A percentile compares a stretch with the other conserved stretches of the same genome.
These are phyloP conservation scores for Ammodytes dubius DNA, from an alignment of 2,113 vertebrate species.

Conservation along the genomic window DNA sequence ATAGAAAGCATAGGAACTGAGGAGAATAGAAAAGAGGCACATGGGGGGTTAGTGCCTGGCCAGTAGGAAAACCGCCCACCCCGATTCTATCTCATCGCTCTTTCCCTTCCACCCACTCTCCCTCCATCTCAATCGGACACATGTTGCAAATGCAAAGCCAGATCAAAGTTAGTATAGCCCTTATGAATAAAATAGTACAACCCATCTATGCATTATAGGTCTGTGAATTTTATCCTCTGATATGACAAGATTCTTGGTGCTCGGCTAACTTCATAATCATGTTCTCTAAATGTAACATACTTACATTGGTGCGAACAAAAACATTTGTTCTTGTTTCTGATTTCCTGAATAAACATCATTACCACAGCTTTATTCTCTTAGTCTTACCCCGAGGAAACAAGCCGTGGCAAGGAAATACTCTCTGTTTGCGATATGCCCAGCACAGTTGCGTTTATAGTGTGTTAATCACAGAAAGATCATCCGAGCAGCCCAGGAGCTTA, in stretches of 20 bases:
- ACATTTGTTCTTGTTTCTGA: constrained; percentile 69
- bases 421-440: constrained; percentile 63
- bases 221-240: neutral
- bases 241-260: neutral
- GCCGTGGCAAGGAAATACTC: constrained; percentile 63
- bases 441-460: constrained; percentile 74
- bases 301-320: constrained; percentile 63
- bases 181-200: constrained; percentile 83
- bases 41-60: constrained; percentile 39
- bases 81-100: constrained; percentile 12
- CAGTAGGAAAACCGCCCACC: constrained; percentile 45
- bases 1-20: constrained; percentile 58
- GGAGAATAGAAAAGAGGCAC: constrained; percentile 25
- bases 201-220: constrained; percentile 74
- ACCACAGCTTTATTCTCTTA: constrained; percentile 62
- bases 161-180: constrained; percentile 80
- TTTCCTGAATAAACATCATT: constrained; percentile 68
- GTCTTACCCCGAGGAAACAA: constrained; percentile 62
- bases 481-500: constrained; percentile 78
- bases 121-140: constrained; percentile 52
- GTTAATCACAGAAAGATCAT: constrained; percentile 82
- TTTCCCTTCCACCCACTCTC: constrained; percentile 19
- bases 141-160: constrained; percentile 71
- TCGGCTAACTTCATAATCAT: constrained; percentile 19
- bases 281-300: constrained; percentile 34